phyloP scores from a whole-genome alignment of 64 coral and sea anemone species.

The Cladopsammia gracilis region DNA sequence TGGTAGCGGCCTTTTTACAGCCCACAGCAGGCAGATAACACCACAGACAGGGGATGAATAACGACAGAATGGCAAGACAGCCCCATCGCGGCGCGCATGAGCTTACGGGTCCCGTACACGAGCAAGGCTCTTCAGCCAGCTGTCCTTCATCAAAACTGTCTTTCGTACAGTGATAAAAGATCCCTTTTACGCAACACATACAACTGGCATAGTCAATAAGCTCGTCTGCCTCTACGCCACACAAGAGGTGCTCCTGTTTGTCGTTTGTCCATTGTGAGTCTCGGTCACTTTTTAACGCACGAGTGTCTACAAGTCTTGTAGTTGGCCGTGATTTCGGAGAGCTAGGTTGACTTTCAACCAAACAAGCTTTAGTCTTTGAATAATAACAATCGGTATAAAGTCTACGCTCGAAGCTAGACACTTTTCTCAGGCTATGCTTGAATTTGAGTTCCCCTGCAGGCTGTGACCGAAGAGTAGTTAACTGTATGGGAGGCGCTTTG shows the following conservation, averaged over 20 bases:
- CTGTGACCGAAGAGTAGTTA: constrained; percentile 27
- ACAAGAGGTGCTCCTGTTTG: constrained; percentile 58
- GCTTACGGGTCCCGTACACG: constrained; percentile 86
- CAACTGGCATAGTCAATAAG: constrained; percentile 95
- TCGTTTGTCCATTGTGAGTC: constrained; percentile 42
- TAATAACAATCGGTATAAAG: constrained; percentile 75
- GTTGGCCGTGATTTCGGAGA: constrained; percentile 60
- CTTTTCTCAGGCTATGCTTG: neutral
- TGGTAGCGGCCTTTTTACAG: constrained; percentile 80
- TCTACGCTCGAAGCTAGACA: constrained; percentile 72
- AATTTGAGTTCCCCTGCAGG: neutral
- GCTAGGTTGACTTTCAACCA: constrained; percentile 73
- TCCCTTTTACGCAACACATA: constrained; percentile 95
- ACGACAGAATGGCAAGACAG: constrained; percentile 79
- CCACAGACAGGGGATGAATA: constrained; percentile 89
- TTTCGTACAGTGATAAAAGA: constrained; percentile 99
- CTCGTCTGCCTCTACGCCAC: constrained; percentile 80
- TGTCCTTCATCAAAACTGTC: constrained; percentile 88
- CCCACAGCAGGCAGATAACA: constrained; percentile 89
- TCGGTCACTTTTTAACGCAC: constrained; percentile 11
- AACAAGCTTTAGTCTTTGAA: constrained; percentile 76
- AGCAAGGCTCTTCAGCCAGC: constrained; percentile 93
- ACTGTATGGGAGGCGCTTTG: constrained; percentile 66
- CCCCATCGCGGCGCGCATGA: constrained; percentile 94
- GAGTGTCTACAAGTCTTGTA: constrained; percentile 68